phyloP scores from a whole-genome alignment of 1,140 invertebrate species.

The Drosophila takahashii region DNA sequence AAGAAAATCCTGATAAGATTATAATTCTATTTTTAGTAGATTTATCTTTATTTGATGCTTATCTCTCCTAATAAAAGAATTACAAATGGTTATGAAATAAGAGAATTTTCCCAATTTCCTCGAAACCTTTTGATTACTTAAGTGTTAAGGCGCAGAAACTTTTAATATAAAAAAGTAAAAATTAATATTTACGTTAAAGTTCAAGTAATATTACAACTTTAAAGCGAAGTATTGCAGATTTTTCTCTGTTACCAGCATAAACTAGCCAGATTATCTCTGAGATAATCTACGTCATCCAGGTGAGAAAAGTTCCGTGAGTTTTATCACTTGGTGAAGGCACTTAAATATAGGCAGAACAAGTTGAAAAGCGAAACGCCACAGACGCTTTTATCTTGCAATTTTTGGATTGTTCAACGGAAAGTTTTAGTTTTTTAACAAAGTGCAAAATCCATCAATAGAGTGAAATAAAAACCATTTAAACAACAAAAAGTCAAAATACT shows the following conservation, averaged over 20 bases:
- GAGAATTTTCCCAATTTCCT: not conserved
- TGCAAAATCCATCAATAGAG: not conserved
- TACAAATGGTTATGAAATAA: slow-evolving; percentile 24
- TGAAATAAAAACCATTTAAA: not conserved
- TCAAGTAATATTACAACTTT: not conserved
- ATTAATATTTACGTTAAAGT: no score
- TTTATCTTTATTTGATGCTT: slow-evolving; percentile 10
- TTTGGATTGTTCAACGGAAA: not conserved
- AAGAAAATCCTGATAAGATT: not conserved
- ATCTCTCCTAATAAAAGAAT: slow-evolving; percentile 8
- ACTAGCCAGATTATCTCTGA: slow-evolving; percentile 19
- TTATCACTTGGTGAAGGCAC: slow-evolving; percentile 22
- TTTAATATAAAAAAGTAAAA: no score
- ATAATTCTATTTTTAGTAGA: slow-evolving; percentile 12
- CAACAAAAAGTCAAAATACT: not conserved
- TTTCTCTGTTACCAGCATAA: slow-evolving; percentile 12
- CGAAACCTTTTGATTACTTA: no score
- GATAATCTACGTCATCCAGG: slow-evolving; percentile 30
- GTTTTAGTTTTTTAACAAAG: not conserved
- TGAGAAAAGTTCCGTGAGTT: slow-evolving; percentile 32
- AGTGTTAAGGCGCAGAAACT: not conserved
- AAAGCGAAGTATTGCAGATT: not conserved
- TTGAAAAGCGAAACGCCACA: slow-evolving; percentile 16
- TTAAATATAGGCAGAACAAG: slow-evolving; percentile 30
- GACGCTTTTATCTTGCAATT: slow-evolving; percentile 16